These are phyloP conservation scores for Meiosimyza platycephala DNA, from an alignment of 2,888 invertebrate species.

Conservation along the genomic window DNA sequence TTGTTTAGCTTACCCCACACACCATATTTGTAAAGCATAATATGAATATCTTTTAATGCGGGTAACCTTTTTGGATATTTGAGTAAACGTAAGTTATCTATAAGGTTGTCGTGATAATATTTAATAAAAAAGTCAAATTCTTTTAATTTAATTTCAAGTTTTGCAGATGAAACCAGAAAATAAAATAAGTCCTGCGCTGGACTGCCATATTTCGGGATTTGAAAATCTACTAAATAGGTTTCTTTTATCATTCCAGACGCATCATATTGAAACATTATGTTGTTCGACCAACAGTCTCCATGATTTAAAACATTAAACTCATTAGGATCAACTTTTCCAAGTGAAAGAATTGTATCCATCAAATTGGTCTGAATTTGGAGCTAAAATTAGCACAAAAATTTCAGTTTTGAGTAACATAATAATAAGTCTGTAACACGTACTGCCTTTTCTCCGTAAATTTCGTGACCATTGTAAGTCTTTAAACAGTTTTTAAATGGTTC, in stretches of 20 bases:
- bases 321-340: conserved; percentile 39
- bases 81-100: conserved; percentile 53
- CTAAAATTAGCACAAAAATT: neutral
- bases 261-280: conserved; percentile 60
- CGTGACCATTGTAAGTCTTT: conserved; percentile 45
- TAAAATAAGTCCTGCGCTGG: conserved; percentile 59
- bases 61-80: conserved; percentile 55
- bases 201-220: conserved; percentile 57
- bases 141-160: conserved; percentile 55
- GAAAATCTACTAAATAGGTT: conserved; percentile 59
- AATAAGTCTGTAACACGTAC: conserved; percentile 29
- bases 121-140: conserved; percentile 62
- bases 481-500: conserved; percentile 43
- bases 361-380: conserved; percentile 38
- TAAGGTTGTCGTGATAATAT: conserved; percentile 57
- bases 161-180: conserved; percentile 58
- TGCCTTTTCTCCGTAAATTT: conserved; percentile 49
- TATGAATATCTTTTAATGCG: conserved; percentile 55
- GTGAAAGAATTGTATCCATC: conserved; percentile 36
- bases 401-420: neutral
- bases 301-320: conserved; percentile 60
- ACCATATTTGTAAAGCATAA: conserved; percentile 53
- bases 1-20: conserved; percentile 54
- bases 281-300: conserved; percentile 63
- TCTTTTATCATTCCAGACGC: conserved; percentile 52